Base-by-base conservation (phyloP, 2,888 invertebrate species). In the Exocentrus adspersus region DNA sequence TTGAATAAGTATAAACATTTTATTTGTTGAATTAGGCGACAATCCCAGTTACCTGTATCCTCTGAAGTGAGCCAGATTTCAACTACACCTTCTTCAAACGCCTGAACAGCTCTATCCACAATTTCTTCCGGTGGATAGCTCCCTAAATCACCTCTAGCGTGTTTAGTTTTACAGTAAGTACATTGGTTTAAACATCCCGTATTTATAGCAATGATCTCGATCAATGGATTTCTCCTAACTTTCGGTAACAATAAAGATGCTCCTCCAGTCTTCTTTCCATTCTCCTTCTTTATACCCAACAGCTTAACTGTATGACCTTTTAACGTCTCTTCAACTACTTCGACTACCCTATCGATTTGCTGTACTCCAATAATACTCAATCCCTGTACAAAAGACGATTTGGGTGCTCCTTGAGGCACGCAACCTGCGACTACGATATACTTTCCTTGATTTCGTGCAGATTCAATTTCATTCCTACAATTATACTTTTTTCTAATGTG, bases 21-120 rank as follows among this genome's bases (percentile, higher is more conserved):
- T n/a, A n/a, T n/a, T n/a, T n/a, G n/a, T n/a, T n/a, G n/a, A n/a
- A n/a, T n/a, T n/a, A 24, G 24, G 24, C 7, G 24, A 24, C n/a
- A 41, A 41, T 41, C 1, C 6, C 5, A 43, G 7, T 32, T 60
- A 78, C 98, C 98, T 0, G 97, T 95, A 80, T 99, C 98, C 82
- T 99, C 98, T 1, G 97, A 97, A 0, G 98, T 99, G 16, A 99
- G 83, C 98, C 98, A 99, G 10, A 99, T 89, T 83, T 99, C 98
- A 57, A 92, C 91, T 2, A 97, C 97, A 0, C 97, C 97, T 82
- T 98, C 98, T 62, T 85, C 81, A 77, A 94, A 97, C 0, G 94
- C 94, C 82, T 95, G 94, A 28, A 86, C 83, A 0, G 96, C 98
- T 68, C 97, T 85, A 61, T 89, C 90, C 0, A 97, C 89, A 45